Evolutionary conservation across 2,113 vertebrate genomes (phyloP), one percentile per base, ranked within the genome.

Genomic region (Lamprologus lemairii): DNA sequence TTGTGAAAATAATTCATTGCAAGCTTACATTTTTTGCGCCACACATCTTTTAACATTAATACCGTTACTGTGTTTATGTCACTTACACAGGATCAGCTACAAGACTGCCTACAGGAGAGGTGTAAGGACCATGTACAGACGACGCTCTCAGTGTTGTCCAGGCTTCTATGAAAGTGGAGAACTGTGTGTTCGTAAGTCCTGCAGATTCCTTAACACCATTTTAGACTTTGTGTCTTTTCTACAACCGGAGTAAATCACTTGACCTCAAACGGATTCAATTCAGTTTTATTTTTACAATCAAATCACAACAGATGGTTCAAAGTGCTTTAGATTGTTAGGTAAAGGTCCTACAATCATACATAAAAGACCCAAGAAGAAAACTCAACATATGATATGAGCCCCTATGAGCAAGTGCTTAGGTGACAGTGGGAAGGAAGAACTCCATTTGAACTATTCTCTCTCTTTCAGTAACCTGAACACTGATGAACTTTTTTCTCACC

Each of bases 21-120:
- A 28, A 28, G 40, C 40, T 47, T 73, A 26, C 8, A 11, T 73
- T 45, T 28, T 58, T 58, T 60, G 28, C 0, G 1, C 17, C 63
- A 21, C 35, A 71, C 63, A 71, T 23, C 35, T 40, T 68, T 68
- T 23, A 40, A 23, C n/a, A 23, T 4, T 6, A 9, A 42, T 42
- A 40, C 19, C n/a, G 42, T 71, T 9, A 16, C n/a, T 42, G 45
- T 75, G 35, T 86, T 26, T 86, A 31, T 73, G 17, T 82, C 21
- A 21, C 11, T 28, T 75, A 45, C 81, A 19, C 88, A 96, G 95
- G 94, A 95, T 95, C 90, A 96, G 96, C 89, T 96, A 99, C 91
- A 98, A 98, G 95, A 99, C 98, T 1, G 98, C 98, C 0, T 99
- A 99, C 88, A 96, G 98, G 80, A 93, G 98, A n/a, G 98, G 98